phyloP scores from a whole-genome alignment of 2,113 vertebrate species.

The Abramis brama region DNA sequence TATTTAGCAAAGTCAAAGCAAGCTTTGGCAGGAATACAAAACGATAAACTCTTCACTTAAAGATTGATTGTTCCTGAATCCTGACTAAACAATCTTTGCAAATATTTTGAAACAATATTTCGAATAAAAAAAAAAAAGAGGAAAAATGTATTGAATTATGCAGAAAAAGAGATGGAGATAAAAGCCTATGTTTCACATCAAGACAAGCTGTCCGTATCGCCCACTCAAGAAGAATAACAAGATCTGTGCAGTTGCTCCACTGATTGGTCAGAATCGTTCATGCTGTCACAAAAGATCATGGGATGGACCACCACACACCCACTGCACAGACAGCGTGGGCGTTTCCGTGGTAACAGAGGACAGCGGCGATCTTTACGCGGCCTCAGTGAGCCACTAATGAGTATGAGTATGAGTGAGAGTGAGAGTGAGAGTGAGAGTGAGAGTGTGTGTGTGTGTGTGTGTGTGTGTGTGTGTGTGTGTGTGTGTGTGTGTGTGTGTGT shows the following conservation, averaged over 20 bases:
- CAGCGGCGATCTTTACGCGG: constrained; percentile 17
- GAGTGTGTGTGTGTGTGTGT: not conserved
- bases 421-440: no score
- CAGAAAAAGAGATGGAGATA: constrained; percentile 12
- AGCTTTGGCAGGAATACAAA: not conserved
- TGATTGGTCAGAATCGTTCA: constrained; percentile 40
- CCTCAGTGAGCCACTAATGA: constrained; percentile 37
- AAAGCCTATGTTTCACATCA: constrained; percentile 37
- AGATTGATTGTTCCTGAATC: not conserved
- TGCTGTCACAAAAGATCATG: constrained; percentile 47
- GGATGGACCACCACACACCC: constrained; percentile 61
- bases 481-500: not conserved
- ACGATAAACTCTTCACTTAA: not conserved
- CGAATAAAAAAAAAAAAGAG: not conserved
- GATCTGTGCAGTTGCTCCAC: not conserved
- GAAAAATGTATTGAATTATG: not conserved
- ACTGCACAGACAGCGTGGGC: constrained; percentile 56
- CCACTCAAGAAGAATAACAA: constrained; percentile 33
- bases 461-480: not conserved
- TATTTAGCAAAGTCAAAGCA: not conserved
- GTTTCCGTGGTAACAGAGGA: constrained; percentile 52
- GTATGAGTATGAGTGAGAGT: constrained; percentile 30
- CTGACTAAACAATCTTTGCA: not conserved
- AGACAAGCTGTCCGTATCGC: constrained; percentile 20
- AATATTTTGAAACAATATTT: not conserved